Conservation (phyloP, 2,797 vertebrate species). For the Dipus sagitta region DNA sequence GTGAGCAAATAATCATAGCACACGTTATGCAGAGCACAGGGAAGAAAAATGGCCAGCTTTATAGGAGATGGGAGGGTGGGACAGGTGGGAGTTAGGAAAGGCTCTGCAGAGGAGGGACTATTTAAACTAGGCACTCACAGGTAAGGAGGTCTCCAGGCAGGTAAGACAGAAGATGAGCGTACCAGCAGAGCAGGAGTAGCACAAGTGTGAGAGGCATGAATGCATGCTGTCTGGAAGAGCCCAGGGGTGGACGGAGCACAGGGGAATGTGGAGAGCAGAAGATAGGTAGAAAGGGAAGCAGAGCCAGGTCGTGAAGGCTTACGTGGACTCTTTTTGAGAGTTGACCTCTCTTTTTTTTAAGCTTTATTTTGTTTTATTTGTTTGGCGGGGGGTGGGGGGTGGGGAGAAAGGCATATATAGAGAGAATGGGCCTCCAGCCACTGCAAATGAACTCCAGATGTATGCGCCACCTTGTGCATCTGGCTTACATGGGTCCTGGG, state of each 20-base stretch:
- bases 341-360: background rate
- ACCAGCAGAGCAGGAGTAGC: background rate
- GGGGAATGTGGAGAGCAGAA: background rate
- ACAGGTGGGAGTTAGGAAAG: background rate
- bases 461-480: too few species aligned
- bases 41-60: background rate
- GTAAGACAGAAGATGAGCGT: background rate
- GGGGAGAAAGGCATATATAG: too few species aligned
- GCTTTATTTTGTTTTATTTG: too few species aligned
- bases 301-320: background rate
- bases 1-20: background rate
- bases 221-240: background rate
- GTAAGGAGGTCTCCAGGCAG: background rate
- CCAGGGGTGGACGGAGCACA: background rate
- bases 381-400: too few species aligned
- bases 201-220: background rate
- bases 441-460: too few species aligned
- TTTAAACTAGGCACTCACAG: background rate
- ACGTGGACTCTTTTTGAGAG: background rate
- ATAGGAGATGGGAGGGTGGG: background rate
- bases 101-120: background rate
- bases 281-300: background rate
- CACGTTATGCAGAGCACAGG: background rate
- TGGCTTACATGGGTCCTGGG: too few species aligned
- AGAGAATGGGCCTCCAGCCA: too few species aligned